Percentiles rank a stretch among this genome's conserved stretches.
These are phyloP conservation scores for Thyatira batis DNA, from an alignment of 2,888 invertebrate genomes.

Conservation along the genomic window DNA sequence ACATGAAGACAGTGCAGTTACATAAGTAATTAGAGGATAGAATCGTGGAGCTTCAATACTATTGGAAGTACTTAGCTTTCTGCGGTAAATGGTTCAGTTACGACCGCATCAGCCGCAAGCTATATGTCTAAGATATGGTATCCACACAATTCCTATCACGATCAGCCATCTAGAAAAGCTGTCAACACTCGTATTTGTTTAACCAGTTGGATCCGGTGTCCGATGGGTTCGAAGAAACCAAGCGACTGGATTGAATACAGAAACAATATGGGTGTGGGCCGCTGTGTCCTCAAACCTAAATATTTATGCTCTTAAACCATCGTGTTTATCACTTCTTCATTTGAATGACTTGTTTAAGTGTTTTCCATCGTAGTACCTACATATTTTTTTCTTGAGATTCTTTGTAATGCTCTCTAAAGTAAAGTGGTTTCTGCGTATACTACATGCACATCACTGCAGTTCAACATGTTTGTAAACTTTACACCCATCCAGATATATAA, in stretches of 20 bases:
- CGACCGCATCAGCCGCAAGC: neutral
- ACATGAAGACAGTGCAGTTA: too few species aligned
- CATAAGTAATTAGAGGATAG: neutral
- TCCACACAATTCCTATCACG: neutral
- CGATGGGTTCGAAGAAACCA: neutral
- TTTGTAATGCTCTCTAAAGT: neutral
- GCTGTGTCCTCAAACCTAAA: slow-evolving; percentile 8
- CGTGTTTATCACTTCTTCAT: slow-evolving; percentile 10
- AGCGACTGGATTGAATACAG: neutral
- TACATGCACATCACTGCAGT: too few species aligned
- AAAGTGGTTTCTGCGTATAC: neutral
- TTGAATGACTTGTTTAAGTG: slow-evolving; percentile 1
- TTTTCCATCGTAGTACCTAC: neutral
- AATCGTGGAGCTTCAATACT: neutral
- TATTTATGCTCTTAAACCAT: slow-evolving; percentile 12
- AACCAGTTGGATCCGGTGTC: neutral
- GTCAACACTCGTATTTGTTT: neutral
- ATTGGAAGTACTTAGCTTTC: too few species aligned
- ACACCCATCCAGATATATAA: too few species aligned
- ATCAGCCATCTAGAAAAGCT: neutral
- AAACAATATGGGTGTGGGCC: slow-evolving; percentile 13
- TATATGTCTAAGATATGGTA: neutral
- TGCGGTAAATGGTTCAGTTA: neutral
- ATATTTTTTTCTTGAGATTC: neutral
- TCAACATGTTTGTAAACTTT: too few species aligned